Evolutionary conservation across 2,888 invertebrate species (phyloP).

Genomic region (Nemotelus nigrinus): DNA sequence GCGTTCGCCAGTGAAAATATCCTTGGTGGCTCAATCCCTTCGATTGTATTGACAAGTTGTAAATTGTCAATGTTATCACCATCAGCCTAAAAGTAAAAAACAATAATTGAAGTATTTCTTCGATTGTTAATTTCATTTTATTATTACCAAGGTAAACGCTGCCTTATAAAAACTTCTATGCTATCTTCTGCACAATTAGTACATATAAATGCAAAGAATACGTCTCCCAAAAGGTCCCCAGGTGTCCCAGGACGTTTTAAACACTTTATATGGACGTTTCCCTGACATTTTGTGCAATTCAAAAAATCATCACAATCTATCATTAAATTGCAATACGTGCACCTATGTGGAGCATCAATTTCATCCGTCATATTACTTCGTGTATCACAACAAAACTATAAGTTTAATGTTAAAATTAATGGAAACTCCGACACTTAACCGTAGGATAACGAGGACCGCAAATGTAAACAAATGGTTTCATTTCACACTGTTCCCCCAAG

Average conservation of each 20-base stretch:
- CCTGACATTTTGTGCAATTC: conserved; percentile 70
- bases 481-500: no score
- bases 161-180: conserved; percentile 71
- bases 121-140: neutral
- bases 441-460: no score
- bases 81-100: conserved; percentile 70
- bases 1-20: conserved; percentile 87
- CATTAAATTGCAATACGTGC: conserved; percentile 52
- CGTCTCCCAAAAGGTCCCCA: conserved; percentile 77
- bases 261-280: conserved; percentile 74
- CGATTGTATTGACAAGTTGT: conserved; percentile 78
- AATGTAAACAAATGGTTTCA: no score
- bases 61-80: conserved; percentile 77
- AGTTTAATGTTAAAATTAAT: no score
- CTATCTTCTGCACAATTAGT: conserved; percentile 70
- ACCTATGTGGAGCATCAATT: conserved; percentile 45
- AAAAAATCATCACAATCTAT: conserved; percentile 66
- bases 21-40: conserved; percentile 82
- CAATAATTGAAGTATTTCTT: conserved; percentile 14
- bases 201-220: conserved; percentile 79
- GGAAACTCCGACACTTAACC: no score
- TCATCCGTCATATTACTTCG: neutral
- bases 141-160: conserved; percentile 75
- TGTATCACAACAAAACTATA: no score
- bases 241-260: conserved; percentile 74